Base-by-base conservation (phyloP, 2,888 invertebrate species). In the Brenthis hecate region DNA sequence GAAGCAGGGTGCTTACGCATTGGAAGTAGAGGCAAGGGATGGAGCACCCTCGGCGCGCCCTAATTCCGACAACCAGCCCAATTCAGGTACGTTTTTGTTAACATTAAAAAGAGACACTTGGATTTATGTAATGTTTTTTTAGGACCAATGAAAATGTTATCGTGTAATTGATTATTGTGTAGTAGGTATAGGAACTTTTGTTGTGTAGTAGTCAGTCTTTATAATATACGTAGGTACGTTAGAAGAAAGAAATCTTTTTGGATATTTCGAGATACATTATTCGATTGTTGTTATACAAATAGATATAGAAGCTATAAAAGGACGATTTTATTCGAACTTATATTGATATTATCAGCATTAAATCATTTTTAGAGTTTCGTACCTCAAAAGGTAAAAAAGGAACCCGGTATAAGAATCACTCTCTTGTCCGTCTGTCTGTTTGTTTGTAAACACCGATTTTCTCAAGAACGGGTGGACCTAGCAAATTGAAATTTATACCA, bases 1-100 rank as follows among this genome's bases (percentile, higher is more conserved):
- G 92, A 98, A 98, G 94, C 98, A 99, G 87, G 98, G 97, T 57
- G 98, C 99, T 70, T 99, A 99, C 92, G 99, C 99, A 51, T 93
- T 99, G 83, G 98, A 99, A 86, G 99, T 99, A 79, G 98, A 98
- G 87, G 99, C 99, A 0, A 94, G 98, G 69, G 99, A 99, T 85
- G 98, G 99, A 65, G 98, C 98, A 68, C 97, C 98, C n/a, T 99
- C 99, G 14, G 98, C 98, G 66, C 94, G 98, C 74, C 98, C 98
- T 56, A 98, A 98, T 87, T 97, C 97, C 84, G 96, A 97, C 85
- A 97, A 97, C 88, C 96, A 97, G 84, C 98, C 98, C 56, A 99
- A 99, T 94, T 98, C 98, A 94, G 99, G 99, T 98, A 83, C 57
- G 62, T 5, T 53, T 54, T 53, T 62, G 36, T 62, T 43, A 43